phyloP scores from a whole-genome alignment of 2,888 invertebrate species.

The Tetanocera ferruginea region DNA sequence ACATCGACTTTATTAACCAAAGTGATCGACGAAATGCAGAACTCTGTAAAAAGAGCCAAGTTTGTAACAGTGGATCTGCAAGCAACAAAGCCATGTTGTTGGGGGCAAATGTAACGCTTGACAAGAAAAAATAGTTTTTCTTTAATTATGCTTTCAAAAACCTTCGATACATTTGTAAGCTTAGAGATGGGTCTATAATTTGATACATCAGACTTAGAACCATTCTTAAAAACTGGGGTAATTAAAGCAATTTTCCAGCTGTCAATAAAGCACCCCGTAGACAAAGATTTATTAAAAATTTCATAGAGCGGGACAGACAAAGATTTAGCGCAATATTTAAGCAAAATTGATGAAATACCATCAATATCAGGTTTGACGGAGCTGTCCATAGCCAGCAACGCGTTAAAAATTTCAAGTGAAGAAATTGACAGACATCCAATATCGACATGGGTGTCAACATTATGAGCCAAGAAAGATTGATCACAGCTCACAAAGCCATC shows the following conservation, averaged over 20 bases:
- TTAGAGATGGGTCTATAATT: slow-evolving; percentile 1
- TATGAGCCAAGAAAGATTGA: background rate
- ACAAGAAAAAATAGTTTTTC: slow-evolving; percentile 1
- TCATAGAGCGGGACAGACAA: background rate
- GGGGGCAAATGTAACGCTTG: background rate
- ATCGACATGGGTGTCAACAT: background rate
- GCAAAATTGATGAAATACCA: background rate
- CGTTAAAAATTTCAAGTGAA: background rate
- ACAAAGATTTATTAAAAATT: too few species aligned
- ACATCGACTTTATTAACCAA: too few species aligned
- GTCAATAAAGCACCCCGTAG: background rate
- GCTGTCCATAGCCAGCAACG: background rate
- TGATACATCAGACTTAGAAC: background rate
- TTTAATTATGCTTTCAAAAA: background rate
- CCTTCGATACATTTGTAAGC: background rate
- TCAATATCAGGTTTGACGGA: background rate
- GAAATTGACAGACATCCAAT: background rate
- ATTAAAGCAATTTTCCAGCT: background rate
- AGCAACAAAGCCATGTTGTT: too few species aligned
- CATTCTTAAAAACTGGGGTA: background rate
- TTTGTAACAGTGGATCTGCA: too few species aligned
- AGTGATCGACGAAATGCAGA: too few species aligned
- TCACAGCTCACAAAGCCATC: background rate
- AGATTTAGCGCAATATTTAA: too few species aligned
- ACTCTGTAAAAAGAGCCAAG: too few species aligned